phyloP scores from a whole-genome alignment of 92 coral and sea anemone genomes.

The Porites cylindrica region DNA sequence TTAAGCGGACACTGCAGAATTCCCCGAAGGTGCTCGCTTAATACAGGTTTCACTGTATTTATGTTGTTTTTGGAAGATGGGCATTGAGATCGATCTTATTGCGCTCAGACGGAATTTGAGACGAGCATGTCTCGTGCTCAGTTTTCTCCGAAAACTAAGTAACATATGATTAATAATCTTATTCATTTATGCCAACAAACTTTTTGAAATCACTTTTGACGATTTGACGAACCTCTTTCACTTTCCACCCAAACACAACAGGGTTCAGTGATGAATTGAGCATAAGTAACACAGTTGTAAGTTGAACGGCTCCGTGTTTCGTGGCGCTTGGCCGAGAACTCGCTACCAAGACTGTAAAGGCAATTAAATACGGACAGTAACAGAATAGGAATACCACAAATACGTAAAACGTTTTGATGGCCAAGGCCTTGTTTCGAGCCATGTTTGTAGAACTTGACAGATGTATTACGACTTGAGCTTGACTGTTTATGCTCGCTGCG shows the following conservation, averaged over 20 bases:
- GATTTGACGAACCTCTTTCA: constrained; percentile 32
- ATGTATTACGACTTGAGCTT: constrained; percentile 7
- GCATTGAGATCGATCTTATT: no score
- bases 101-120: no score
- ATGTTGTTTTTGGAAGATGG: no score
- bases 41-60: no score
- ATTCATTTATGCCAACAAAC: not conserved
- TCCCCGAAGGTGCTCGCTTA: no score
- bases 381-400: constrained; percentile 15
- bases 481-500: constrained; percentile 21
- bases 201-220: constrained; percentile 5
- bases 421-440: constrained; percentile 26
- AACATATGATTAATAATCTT: no score
- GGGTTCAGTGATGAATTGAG: constrained; percentile 37
- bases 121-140: no score
- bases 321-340: constrained; percentile 3
- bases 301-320: constrained; percentile 10
- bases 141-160: no score
- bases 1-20: no score
- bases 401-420: constrained; percentile 34
- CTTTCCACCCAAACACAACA: constrained; percentile 29
- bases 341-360: constrained; percentile 6
- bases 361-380: not conserved
- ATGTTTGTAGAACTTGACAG: not conserved
- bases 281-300: constrained; percentile 13